Conservation (phyloP, 92 coral and sea anemone genomes). For the Palythoa grandiflora region DNA sequence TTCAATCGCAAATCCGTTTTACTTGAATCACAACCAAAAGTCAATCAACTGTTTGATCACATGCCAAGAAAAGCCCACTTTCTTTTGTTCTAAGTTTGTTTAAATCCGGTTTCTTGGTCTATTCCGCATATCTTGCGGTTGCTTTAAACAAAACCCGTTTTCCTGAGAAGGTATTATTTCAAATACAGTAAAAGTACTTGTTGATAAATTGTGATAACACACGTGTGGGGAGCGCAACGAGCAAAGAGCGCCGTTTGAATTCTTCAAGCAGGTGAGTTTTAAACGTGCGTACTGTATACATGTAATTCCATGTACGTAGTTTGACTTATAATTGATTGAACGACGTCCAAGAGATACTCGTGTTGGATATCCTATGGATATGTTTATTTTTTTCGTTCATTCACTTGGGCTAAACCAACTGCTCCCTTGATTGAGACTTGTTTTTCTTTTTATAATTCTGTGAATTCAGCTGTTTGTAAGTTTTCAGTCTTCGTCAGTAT, state of each 20-base stretch:
- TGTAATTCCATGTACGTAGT: no score
- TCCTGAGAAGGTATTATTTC: background rate
- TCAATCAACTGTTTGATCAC: background rate
- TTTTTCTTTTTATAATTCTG: no score
- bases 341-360: no score
- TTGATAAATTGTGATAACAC: background rate
- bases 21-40: background rate
- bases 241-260: background rate
- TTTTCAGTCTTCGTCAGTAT: no score
- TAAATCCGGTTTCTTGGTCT: background rate
- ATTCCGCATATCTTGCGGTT: conserved; percentile 1
- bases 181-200: background rate
- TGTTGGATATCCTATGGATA: no score
- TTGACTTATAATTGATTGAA: no score
- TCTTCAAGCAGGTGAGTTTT: background rate
- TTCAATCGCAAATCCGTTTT: background rate
- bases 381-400: no score
- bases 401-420: no score
- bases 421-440: no score
- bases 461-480: no score
- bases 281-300: background rate
- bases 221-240: background rate
- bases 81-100: background rate
- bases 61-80: background rate
- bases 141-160: background rate